phyloP scores from a whole-genome alignment of 2,888 invertebrate genomes.

The Apamea sordens region DNA sequence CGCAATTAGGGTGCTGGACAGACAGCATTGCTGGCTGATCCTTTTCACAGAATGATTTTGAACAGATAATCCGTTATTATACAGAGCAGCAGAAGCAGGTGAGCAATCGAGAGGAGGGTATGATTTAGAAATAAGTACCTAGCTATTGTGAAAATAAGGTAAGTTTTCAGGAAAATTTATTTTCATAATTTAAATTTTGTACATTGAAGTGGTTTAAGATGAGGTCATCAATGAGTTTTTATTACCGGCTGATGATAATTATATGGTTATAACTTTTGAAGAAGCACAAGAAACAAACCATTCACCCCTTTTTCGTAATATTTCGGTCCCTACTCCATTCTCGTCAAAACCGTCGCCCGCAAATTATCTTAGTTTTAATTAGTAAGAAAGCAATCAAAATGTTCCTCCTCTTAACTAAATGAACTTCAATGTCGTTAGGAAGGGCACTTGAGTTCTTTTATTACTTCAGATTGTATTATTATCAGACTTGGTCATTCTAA shows the following conservation, averaged over 20 bases:
- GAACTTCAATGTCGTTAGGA: slow-evolving; percentile 49
- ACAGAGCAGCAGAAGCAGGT: neutral
- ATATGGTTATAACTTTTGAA: neutral
- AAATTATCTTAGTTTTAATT: slow-evolving; percentile 62
- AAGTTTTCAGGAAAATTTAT: neutral
- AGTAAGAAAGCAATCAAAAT: slow-evolving; percentile 55
- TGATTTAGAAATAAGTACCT: neutral
- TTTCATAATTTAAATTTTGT: neutral
- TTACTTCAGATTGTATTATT: slow-evolving; percentile 36
- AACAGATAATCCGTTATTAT: neutral
- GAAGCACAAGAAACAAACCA: neutral
- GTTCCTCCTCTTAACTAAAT: slow-evolving; percentile 41
- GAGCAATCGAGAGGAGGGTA: neutral
- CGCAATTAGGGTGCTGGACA: no score
- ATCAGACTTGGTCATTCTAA: slow-evolving; percentile 16
- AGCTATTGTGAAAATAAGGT: neutral
- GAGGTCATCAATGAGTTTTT: neutral
- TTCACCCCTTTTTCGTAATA: slow-evolving; percentile 21
- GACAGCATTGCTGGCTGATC: neutral
- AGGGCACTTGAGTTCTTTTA: slow-evolving; percentile 43
- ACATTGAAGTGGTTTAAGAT: neutral
- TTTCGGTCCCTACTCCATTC: slow-evolving; percentile 36
- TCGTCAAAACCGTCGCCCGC: slow-evolving; percentile 26
- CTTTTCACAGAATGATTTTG: neutral
- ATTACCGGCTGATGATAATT: neutral